Evolutionary conservation across 2,797 vertebrate genomes (phyloP).

Genomic region (Sphaeramia orbicularis): DNA sequence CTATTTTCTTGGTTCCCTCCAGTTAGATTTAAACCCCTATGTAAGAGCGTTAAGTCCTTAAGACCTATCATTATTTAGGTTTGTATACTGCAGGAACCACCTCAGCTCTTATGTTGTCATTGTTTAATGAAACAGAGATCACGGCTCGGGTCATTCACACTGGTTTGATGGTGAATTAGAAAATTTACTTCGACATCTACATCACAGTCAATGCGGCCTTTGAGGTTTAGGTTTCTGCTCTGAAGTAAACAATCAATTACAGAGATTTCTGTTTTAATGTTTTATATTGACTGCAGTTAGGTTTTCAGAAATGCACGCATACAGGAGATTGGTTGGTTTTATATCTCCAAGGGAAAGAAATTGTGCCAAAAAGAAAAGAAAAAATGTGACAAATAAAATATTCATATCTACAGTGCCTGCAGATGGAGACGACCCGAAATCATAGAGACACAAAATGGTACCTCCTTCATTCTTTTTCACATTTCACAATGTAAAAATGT

Average conservation of each 20-base stretch:
- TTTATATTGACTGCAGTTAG: slow-evolving; percentile 1
- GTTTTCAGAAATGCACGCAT: slow-evolving; percentile 24
- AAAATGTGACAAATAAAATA: slow-evolving; percentile 28
- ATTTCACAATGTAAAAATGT: slow-evolving; percentile 26
- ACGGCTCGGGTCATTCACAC: not conserved
- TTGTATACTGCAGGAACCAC: not conserved
- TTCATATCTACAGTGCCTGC: slow-evolving; percentile 28
- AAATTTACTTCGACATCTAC: not conserved
- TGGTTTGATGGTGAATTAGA: slow-evolving; percentile 6
- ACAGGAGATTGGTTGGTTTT: slow-evolving; percentile 11
- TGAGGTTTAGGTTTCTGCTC: slow-evolving; percentile 3
- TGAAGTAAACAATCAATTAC: not conserved
- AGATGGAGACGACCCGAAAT: slow-evolving; percentile 32
- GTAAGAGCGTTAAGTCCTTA: not conserved
- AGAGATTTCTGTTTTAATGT: not conserved
- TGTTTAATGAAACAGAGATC: slow-evolving; percentile 21
- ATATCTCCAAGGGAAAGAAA: slow-evolving; percentile 7
- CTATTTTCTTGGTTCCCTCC: not conserved
- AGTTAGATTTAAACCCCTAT: not conserved
- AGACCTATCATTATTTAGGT: not conserved
- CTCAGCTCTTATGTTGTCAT: not conserved
- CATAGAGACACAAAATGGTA: slow-evolving; percentile 13
- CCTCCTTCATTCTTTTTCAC: slow-evolving; percentile 14
- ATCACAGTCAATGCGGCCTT: slow-evolving; percentile 14
- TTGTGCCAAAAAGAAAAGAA: not conserved